Conservation (phyloP, 2,888 invertebrate species). For the Scaptomyza flava region DNA sequence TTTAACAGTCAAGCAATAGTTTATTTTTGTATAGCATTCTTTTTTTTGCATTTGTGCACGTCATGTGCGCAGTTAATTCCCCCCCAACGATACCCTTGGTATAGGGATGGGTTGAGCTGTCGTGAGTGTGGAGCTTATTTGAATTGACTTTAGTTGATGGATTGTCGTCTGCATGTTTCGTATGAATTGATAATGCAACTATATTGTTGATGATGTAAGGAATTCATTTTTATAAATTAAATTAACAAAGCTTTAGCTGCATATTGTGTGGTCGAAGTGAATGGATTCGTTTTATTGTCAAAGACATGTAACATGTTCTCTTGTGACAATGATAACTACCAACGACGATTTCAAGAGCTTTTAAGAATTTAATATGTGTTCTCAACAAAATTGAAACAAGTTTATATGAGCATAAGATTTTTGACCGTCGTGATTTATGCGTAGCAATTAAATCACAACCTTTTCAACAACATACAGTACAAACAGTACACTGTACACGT, state of each 20-base stretch:
- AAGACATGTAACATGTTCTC: background rate
- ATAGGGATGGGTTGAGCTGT: background rate
- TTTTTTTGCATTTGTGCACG: slow-evolving; percentile 29
- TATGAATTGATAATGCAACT: slow-evolving; percentile 45
- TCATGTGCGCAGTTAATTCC: slow-evolving; percentile 36
- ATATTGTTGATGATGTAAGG: slow-evolving; percentile 16
- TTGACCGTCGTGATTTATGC: slow-evolving; percentile 24
- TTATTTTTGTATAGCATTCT: background rate
- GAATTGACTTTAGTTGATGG: slow-evolving; percentile 54
- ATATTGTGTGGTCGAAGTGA: background rate
- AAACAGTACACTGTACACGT: too few species aligned
- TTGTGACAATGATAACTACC: slow-evolving; percentile 9
- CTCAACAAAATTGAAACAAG: background rate
- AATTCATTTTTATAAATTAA: slow-evolving; percentile 24
- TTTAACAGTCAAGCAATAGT: background rate
- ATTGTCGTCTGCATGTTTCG: slow-evolving; percentile 38
- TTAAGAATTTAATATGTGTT: slow-evolving; percentile 13
- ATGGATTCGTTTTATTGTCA: slow-evolving; percentile 2
- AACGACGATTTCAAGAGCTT: background rate
- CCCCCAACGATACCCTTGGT: background rate
- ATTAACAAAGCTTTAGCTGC: slow-evolving; percentile 23
- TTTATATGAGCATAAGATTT: background rate
- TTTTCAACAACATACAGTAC: slow-evolving; percentile 3
- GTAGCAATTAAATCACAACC: slow-evolving; percentile 35
- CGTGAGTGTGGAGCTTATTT: slow-evolving; percentile 27